A percentile compares a stretch with the other conserved stretches of the same genome.
Conservation (phyloP, 2,113 vertebrate genomes). For the Halcyon senegalensis region DNA sequence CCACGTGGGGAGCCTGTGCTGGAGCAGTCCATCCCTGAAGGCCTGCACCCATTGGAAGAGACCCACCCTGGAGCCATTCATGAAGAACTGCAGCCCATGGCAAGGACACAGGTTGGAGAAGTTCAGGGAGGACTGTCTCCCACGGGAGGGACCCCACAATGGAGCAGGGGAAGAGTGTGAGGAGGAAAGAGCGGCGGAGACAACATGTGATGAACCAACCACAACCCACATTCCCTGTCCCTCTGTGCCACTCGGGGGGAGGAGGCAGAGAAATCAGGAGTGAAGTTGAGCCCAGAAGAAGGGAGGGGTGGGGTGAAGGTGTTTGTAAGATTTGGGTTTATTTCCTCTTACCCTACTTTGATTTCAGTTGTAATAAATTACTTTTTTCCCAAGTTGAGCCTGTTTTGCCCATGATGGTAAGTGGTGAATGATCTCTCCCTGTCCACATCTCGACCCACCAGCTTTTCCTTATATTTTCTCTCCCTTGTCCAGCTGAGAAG, state of each 20-base stretch:
- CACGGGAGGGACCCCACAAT: background rate
- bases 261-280: background rate
- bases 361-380: background rate
- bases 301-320: background rate
- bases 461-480: background rate
- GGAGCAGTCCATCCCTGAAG: background rate
- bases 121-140: background rate
- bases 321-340: background rate
- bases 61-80: background rate
- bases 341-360: background rate
- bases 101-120: background rate
- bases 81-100: background rate
- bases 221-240: background rate
- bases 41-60: background rate
- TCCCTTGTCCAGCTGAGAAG: background rate
- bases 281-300: background rate
- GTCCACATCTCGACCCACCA: background rate
- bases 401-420: background rate
- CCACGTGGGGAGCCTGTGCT: too few relatives aligned
- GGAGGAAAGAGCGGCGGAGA: background rate
- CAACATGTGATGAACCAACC: background rate
- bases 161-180: background rate
- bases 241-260: background rate
- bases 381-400: background rate
- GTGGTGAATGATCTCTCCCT: background rate